A percentile compares a stretch with the other conserved stretches of the same genome.
These are phyloP conservation scores for Lepidocolaptes lacrymiger DNA, from an alignment of 2,797 vertebrate genomes.

Conservation along the genomic window DNA sequence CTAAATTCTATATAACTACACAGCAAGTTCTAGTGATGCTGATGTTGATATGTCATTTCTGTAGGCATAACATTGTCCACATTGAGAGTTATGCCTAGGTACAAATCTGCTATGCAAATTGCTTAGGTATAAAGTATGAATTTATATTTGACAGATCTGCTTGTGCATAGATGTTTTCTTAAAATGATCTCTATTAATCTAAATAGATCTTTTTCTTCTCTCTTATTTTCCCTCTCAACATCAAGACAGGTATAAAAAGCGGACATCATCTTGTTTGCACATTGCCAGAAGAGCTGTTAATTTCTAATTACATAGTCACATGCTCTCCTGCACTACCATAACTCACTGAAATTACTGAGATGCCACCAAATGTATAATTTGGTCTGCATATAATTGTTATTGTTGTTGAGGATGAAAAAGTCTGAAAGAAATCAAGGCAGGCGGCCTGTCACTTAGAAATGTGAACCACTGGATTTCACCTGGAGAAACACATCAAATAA, in stretches of 20 bases:
- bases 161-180: background rate
- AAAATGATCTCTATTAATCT: background rate
- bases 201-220: accelerated
- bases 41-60: background rate
- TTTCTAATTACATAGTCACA: background rate
- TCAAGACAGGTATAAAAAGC: background rate
- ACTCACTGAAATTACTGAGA: background rate
- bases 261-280: background rate
- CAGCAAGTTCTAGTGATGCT: background rate
- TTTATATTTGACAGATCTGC: background rate
- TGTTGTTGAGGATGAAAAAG: background rate
- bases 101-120: background rate
- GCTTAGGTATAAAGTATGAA: background rate
- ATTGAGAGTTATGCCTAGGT: background rate
- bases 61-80: background rate
- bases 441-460: background rate
- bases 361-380: background rate
- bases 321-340: background rate
- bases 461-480: background rate
- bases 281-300: background rate
- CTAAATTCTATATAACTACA: background rate
- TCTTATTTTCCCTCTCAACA: background rate
- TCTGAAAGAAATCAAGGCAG: background rate
- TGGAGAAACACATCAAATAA: background rate
- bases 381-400: background rate